A percentile compares a stretch with the other conserved stretches of the same genome.
These are phyloP conservation scores for Parelbella ahira DNA, from an alignment of 2,888 invertebrate species.

Conservation along the genomic window DNA sequence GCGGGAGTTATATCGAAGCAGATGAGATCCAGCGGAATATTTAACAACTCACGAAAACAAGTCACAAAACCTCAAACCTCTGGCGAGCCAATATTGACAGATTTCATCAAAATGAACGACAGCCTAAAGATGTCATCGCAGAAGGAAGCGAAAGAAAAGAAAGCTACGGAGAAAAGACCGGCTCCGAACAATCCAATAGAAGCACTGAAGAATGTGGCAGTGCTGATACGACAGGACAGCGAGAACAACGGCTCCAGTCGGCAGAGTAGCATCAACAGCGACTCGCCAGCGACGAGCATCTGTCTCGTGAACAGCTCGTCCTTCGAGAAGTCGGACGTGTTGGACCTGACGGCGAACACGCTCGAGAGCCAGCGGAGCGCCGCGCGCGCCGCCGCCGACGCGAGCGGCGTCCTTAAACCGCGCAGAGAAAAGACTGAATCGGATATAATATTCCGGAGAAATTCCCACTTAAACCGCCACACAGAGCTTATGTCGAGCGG, in stretches of 20 bases:
- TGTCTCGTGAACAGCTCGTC: constrained; percentile 57
- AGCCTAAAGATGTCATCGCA: constrained; percentile 69
- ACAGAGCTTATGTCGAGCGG: constrained; percentile 59
- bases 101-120: constrained; percentile 83
- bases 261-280: constrained; percentile 66
- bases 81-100: constrained; percentile 86
- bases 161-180: constrained; percentile 46
- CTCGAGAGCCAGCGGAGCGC: constrained; percentile 46
- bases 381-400: constrained; percentile 45
- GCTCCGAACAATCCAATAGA: constrained; percentile 61
- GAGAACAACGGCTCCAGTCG: constrained; percentile 57
- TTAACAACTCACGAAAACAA: constrained; percentile 84
- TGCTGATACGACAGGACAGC: constrained; percentile 64
- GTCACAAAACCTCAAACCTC: constrained; percentile 60
- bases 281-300: constrained; percentile 68
- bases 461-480: constrained; percentile 69
- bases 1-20: constrained; percentile 67
- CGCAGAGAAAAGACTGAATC: constrained; percentile 94
- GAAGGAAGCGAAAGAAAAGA: constrained; percentile 59
- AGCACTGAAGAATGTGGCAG: constrained; percentile 67
- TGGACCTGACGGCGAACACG: constrained; percentile 61
- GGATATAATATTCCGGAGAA: constrained; percentile 87
- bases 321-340: constrained; percentile 59
- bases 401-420: constrained; percentile 80
- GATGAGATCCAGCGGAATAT: constrained; percentile 84